Evolutionary conservation across 2,888 invertebrate species (phyloP).

Genomic region (Cephus spinipes): DNA sequence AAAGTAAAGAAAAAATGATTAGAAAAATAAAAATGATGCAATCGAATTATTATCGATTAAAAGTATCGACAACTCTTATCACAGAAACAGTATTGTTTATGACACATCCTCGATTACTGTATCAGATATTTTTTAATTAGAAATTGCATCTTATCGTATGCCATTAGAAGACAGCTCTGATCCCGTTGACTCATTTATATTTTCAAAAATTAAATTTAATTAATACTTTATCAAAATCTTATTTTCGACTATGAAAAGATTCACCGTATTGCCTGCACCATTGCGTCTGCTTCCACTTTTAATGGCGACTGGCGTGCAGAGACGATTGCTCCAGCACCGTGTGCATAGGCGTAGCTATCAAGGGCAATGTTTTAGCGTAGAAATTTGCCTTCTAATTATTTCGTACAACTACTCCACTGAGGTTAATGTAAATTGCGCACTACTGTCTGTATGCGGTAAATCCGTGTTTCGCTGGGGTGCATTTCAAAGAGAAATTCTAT

Average conservation of each 20-base stretch:
- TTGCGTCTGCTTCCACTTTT: slow-evolving; percentile 6
- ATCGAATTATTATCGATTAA: not conserved
- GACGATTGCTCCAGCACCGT: not conserved
- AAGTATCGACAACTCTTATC: not conserved
- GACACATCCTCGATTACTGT: not conserved
- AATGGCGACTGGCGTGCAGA: not conserved
- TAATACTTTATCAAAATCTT: not conserved
- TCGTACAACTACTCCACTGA: not conserved
- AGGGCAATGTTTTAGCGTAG: not conserved
- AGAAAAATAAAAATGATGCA: not conserved
- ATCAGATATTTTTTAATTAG: not conserved
- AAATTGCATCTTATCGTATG: too few relatives aligned
- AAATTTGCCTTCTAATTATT: not conserved
- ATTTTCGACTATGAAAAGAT: not conserved
- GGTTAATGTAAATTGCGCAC: not conserved
- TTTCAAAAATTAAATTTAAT: not conserved
- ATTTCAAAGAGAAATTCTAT: not conserved
- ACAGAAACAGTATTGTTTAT: too few relatives aligned
- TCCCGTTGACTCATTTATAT: too few relatives aligned
- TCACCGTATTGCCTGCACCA: not conserved
- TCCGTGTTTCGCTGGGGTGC: not conserved
- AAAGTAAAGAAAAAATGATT: not conserved
- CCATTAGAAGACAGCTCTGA: too few relatives aligned
- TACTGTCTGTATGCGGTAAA: not conserved
- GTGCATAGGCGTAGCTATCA: not conserved